A percentile compares a stretch with the other conserved stretches of the same genome.
These are phyloP conservation scores for Athripsodes cinereus DNA, from an alignment of 2,888 invertebrate species.

Conservation along the genomic window DNA sequence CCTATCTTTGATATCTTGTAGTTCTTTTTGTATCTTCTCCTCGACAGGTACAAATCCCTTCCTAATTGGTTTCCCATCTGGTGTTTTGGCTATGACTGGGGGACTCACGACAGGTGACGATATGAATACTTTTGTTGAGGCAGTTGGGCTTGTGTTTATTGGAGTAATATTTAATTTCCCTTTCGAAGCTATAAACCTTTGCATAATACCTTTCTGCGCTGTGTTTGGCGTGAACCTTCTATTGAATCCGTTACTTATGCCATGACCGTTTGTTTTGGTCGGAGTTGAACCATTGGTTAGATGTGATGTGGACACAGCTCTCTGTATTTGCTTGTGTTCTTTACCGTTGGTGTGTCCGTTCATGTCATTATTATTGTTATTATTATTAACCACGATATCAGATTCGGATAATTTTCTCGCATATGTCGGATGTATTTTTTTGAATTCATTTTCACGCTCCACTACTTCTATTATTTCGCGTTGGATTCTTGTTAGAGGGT, in stretches of 20 bases:
- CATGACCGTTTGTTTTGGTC: constrained; percentile 27
- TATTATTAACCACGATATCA: constrained; percentile 45
- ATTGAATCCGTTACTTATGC: constrained; percentile 47
- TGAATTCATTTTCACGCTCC: constrained; percentile 75
- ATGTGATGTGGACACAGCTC: constrained; percentile 47
- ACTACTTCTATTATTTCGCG: constrained; percentile 83
- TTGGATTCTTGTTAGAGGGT: constrained; percentile 77
- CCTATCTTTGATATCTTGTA: constrained; percentile 76
- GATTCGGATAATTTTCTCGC: constrained; percentile 46
- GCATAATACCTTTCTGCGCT: constrained; percentile 75
- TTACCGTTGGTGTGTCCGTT: constrained; percentile 35
- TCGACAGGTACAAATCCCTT: constrained; percentile 81
- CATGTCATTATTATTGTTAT: constrained; percentile 37
- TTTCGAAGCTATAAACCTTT: constrained; percentile 73
- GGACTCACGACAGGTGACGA: constrained; percentile 33
- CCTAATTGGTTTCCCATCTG: constrained; percentile 59
- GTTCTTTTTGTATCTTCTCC: constrained; percentile 80
- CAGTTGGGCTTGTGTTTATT: constrained; percentile 32
- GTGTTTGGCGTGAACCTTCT: constrained; percentile 59
- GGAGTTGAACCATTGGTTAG: constrained; percentile 36
- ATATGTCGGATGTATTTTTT: constrained; percentile 52
- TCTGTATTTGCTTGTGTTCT: constrained; percentile 35
- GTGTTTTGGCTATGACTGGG: constrained; percentile 48
- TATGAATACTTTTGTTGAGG: constrained; percentile 32
- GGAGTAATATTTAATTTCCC: constrained; percentile 55